Base-by-base conservation (phyloP, 2,113 vertebrate species). In the Talpa occidentalis region DNA sequence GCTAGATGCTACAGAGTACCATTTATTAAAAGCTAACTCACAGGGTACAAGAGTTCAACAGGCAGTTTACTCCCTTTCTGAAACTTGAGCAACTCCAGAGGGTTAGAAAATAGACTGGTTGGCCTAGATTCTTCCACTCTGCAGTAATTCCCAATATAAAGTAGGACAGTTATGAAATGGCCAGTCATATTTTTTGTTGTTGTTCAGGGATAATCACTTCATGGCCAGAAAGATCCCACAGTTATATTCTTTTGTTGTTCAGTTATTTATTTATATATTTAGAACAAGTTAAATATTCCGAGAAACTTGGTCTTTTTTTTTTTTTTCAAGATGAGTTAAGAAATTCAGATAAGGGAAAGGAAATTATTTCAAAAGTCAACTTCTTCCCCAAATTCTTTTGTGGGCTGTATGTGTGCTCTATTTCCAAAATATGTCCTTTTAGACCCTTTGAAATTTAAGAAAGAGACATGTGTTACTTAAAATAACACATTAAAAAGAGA, bases 401-500 rank as follows among this genome's bases (percentile, higher is more conserved):
- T 56, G 54, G 6, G 54, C 22, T 56, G 2, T 22, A 40, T 24
- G 35, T 19, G 21, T 22, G 17, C 74, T 32, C 40, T 76, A 26
- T 64, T 88, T 93, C 92, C 54, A 81, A 94, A 92, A 69, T 30
- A 72, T 16, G 82, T 42, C 30, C 24, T 85, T 94, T 78, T 26
- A 5, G 52, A 40, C 40, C 1, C 42, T 94, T 64, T 77, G 74
- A 86, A 89, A 72, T 93, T 94, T 88, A 97, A 91, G 92, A 74
- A 9, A 80, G 35, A 24, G 35, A 73, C 62, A 88, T 28, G 16
- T 35, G 47, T 64, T 49, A 76, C 4, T 84, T 62, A 73, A 91
- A 90, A 66, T 40, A 35, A 28, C 56, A 62, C 5, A 3, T 17
- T 92, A 30, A 81, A 85, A 93, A 84, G 22, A 88, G 40, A 67